Conservation (phyloP, 2,888 invertebrate genomes). For the Phanerotoma sp. region DNA sequence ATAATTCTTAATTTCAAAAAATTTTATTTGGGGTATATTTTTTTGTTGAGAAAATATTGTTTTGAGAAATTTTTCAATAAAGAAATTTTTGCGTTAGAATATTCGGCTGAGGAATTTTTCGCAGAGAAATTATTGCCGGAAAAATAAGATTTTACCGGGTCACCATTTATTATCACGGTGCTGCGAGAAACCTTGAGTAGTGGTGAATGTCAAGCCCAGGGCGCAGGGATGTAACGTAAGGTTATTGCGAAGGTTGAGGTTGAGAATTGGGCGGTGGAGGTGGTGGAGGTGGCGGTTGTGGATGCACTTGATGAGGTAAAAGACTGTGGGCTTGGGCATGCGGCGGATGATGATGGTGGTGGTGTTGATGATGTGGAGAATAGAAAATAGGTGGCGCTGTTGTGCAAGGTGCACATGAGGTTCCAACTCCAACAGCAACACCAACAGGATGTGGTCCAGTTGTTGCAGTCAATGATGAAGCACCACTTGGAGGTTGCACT, state of each 20-base stretch:
- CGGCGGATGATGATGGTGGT: constrained; percentile 52
- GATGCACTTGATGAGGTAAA: constrained; percentile 54
- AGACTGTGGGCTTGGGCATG: constrained; percentile 53
- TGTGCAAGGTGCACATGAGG: constrained; percentile 46
- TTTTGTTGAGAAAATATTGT: no score
- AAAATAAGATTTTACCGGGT: no score
- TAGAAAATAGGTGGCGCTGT: constrained; percentile 53
- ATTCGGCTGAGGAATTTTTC: no score
- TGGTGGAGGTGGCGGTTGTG: constrained; percentile 54
- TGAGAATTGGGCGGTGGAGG: constrained; percentile 54
- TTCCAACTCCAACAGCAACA: constrained; percentile 47
- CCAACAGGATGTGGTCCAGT: constrained; percentile 41
- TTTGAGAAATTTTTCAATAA: no score
- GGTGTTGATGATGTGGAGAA: constrained; percentile 53
- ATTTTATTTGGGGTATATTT: no score
- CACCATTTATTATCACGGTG: constrained; percentile 15
- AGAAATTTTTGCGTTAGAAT: no score
- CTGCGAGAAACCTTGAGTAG: constrained; percentile 8
- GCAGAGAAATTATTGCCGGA: no score
- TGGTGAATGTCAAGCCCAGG: neutral
- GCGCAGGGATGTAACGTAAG: constrained; percentile 31
- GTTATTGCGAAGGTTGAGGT: constrained; percentile 53
- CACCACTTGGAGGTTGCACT: constrained; percentile 23
- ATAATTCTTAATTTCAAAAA: no score
- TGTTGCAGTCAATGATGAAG: constrained; percentile 27